phyloP scores from a whole-genome alignment of 1,140 invertebrate species.

The Rhizoglyphus robini region DNA sequence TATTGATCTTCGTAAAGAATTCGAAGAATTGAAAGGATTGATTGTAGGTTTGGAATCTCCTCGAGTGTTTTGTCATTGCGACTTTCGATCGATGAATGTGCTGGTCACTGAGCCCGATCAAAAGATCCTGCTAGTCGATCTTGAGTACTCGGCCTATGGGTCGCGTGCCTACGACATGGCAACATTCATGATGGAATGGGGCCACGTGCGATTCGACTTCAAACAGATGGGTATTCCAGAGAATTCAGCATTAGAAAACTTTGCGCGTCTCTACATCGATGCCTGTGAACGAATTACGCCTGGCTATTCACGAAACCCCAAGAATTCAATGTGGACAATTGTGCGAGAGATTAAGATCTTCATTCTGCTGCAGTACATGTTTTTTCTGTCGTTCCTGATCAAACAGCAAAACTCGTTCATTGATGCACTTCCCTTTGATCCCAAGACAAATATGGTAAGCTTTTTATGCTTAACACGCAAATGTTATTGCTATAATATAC shows the following conservation, averaged over 20 bases:
- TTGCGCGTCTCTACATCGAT: conserved; percentile 3
- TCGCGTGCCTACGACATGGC: not conserved
- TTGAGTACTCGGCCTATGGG: conserved; percentile 8
- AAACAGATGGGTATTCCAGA: not conserved
- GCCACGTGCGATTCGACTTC: not conserved
- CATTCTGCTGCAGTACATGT: not conserved
- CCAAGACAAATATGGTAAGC: too few species aligned
- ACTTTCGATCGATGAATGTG: not conserved
- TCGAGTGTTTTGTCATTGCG: not conserved
- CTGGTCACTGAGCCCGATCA: not conserved
- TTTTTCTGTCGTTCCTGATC: too few species aligned
- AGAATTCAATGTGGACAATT: not conserved
- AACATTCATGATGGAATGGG: not conserved
- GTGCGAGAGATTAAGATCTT: not conserved
- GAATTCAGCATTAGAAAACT: not conserved
- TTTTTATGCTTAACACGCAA: too few species aligned
- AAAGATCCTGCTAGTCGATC: not conserved
- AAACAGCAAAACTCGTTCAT: too few species aligned
- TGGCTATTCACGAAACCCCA: not conserved
- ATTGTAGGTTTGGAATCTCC: not conserved
- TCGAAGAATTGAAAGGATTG: not conserved
- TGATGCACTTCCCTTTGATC: too few species aligned
- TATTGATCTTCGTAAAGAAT: not conserved
- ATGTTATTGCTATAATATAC: too few species aligned
- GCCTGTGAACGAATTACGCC: not conserved